Evolutionary conservation across 92 coral and sea anemone species (phyloP), one percentile per base, ranked within the genome.

Genomic region (Phenganax stokvisi): DNA sequence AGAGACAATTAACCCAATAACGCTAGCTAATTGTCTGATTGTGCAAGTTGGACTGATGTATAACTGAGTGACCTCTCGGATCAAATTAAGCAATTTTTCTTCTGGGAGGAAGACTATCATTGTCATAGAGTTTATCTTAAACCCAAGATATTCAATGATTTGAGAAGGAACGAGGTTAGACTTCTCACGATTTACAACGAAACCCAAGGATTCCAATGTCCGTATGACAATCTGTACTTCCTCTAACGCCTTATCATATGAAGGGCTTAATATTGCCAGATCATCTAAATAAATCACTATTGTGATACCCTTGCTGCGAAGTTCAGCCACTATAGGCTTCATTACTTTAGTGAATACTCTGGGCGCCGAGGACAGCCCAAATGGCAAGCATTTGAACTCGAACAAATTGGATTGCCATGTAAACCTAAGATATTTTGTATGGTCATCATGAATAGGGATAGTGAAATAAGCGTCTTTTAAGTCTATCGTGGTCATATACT

Each of bases 201-300:
- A 85, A 10, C 81, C 88, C 15, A 80, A 20, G 10, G 85, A 80
- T 53, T 80, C 85, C 69, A 73, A 28, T 2, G 58, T 17, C 11
- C 72, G 54, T 54, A 80, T 56, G 25, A 80, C 88, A 59, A 61
- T 13, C 51, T 54, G 63, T 11, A 75, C 47, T 55, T 72, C 87
- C 3, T 47, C 76, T 7, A 61, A 7, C 15, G 77, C 59, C 0
- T 58, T 27, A 57, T 62, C 75, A 72, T 59, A 78, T 31, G 80
- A 70, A 12, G 27, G 27, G 12, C 85, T 79, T 64, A 85, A 54
- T 69, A 85, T 44, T 31, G 63, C 16, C 52, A 85, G 62, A 54
- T 79, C 84, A 57, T 84, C 79, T 29, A 84, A 73, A 67, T 84
- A 84, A 78, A 84, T 84, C 44, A 78, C 71, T 20, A 84, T 31